Percentiles rank a stretch among this genome's conserved stretches.
Conservation (phyloP, 2,113 vertebrate species). For the Beaufortia kweichowensis region DNA sequence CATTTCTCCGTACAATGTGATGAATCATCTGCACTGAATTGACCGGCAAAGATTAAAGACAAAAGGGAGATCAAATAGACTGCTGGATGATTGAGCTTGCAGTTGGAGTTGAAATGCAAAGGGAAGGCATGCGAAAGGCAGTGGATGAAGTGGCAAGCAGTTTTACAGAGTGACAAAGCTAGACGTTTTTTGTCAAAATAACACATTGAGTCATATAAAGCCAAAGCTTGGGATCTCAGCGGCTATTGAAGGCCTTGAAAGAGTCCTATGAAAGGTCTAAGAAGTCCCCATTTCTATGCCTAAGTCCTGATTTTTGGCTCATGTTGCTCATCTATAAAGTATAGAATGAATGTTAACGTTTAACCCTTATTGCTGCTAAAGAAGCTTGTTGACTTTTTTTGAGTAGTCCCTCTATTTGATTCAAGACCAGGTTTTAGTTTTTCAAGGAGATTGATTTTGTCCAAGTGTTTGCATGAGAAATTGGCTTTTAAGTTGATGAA, state of each 20-base stretch:
- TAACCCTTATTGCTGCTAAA: conserved; percentile 31
- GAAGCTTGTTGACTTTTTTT: background rate
- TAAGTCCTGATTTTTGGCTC: background rate
- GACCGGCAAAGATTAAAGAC: background rate
- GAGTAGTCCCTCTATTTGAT: background rate
- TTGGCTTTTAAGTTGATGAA: background rate
- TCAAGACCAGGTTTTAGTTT: conserved; percentile 11
- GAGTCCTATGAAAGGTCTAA: conserved; percentile 40
- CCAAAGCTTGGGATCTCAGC: conserved; percentile 14
- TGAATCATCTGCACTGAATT: background rate
- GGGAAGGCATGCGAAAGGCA: background rate
- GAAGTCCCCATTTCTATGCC: conserved; percentile 54
- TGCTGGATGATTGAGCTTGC: background rate
- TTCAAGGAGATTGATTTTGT: conserved; percentile 9
- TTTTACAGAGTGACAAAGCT: conserved; percentile 10
- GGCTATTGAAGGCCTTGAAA: conserved; percentile 30
- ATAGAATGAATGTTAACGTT: conserved; percentile 21
- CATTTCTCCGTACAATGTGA: background rate
- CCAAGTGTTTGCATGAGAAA: background rate
- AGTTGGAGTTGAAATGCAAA: background rate
- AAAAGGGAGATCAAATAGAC: conserved; percentile 15
- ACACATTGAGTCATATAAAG: background rate
- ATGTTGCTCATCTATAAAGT: background rate
- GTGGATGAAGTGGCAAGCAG: background rate
- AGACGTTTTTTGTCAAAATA: conserved; percentile 10